phyloP scores from a whole-genome alignment of 2,113 vertebrate species.

The Cyprinus carpio region DNA sequence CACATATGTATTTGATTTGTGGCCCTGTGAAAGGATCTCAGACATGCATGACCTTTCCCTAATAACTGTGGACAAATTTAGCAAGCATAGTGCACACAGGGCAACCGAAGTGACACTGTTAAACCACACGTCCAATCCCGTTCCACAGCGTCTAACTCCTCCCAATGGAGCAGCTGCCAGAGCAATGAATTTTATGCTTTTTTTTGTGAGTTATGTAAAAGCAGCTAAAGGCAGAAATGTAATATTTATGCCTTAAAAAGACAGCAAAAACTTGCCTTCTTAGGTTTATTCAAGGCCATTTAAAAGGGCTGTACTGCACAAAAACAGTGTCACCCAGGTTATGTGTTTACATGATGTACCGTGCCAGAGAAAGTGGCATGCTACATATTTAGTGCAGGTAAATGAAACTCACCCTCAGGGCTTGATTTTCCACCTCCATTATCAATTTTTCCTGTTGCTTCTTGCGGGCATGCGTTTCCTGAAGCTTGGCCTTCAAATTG shows the following conservation, averaged over 20 bases:
- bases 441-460: slow-evolving; percentile 97
- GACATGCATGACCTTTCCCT: slow-evolving; percentile 73
- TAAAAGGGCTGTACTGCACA: slow-evolving; percentile 48
- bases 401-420: slow-evolving; percentile 84
- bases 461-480: slow-evolving; percentile 91
- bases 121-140: slow-evolving; percentile 54
- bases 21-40: slow-evolving; percentile 67
- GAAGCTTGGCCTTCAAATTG: slow-evolving; percentile 88
- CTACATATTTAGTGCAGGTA: not conserved
- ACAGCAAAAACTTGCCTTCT: slow-evolving; percentile 34
- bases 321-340: slow-evolving; percentile 47
- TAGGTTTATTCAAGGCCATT: slow-evolving; percentile 45
- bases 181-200: slow-evolving; percentile 43
- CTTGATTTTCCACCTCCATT: slow-evolving; percentile 97
- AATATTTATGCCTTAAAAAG: slow-evolving; percentile 45
- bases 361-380: not conserved
- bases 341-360: slow-evolving; percentile 12
- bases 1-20: slow-evolving; percentile 59
- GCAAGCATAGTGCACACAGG: slow-evolving; percentile 49
- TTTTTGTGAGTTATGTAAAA: slow-evolving; percentile 38
- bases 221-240: slow-evolving; percentile 32
- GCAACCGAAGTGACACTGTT: slow-evolving; percentile 60
- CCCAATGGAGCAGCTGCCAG: slow-evolving; percentile 48
- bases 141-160: slow-evolving; percentile 56
- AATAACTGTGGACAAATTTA: slow-evolving; percentile 45